Evolutionary conservation across 2,797 vertebrate genomes (phyloP).

Genomic region (Rhinogobio ventralis): DNA sequence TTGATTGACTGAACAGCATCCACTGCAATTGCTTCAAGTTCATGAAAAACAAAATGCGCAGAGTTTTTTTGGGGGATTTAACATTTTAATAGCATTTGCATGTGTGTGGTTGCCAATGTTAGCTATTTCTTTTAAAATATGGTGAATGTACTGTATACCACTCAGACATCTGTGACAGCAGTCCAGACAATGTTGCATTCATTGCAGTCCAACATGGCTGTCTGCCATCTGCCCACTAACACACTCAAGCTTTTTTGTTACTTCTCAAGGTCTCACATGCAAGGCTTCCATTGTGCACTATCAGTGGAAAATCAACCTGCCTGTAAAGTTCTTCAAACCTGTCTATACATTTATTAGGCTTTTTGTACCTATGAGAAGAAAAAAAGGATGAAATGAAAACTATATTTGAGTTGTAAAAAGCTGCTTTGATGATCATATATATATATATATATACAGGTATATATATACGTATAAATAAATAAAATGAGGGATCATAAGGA

Average conservation of each 20-base stretch:
- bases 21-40: conserved; percentile 12
- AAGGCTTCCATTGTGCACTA: not conserved
- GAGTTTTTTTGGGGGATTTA: not conserved
- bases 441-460: too few species aligned
- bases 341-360: not conserved
- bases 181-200: conserved; percentile 24
- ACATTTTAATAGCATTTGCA: not conserved
- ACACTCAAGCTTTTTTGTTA: conserved; percentile 6
- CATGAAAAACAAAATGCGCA: not conserved
- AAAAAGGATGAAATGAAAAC: not conserved
- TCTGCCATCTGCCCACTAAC: conserved; percentile 5
- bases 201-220: conserved; percentile 23
- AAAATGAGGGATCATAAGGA: too few species aligned
- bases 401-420: too few species aligned
- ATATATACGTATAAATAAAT: too few species aligned
- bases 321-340: not conserved
- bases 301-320: not conserved
- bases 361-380: not conserved
- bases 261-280: not conserved
- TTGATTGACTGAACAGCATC: conserved; percentile 21
- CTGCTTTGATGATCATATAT: too few species aligned
- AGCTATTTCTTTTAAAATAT: not conserved
- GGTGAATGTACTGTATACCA: not conserved
- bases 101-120: not conserved
- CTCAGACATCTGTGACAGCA: conserved; percentile 30